Base-by-base conservation (phyloP, 2,797 vertebrate species). In the Sebastolobus alascanus region DNA sequence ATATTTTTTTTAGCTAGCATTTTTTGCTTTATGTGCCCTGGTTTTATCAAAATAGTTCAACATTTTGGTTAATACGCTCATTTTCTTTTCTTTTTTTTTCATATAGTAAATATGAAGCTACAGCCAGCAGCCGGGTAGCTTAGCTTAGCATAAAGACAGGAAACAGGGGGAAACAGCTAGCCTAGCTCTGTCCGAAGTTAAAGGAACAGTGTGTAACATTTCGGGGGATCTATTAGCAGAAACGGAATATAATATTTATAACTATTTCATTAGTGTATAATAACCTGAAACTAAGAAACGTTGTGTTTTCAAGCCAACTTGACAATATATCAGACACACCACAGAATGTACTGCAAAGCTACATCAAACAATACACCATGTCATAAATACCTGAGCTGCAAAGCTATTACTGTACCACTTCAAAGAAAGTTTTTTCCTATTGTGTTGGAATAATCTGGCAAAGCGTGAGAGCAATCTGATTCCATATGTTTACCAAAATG, bases 301-400 rank as follows among this genome's bases (percentile, higher is more conserved):
- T 2, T 50, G 46, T 20, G 46, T 50, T 50, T 50, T 50, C 27
- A 61, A 72, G 33, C 12, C 37, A 69, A 29, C 74, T 7, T 54
- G 55, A 67, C 25, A 40, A 14, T 40, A 58, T 43, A 69, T 75
- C n/a, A 69, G 27, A 68, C 46, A 71, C 46, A 22, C 16, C 37
- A n/a, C 38, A 81, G 55, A 68, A 58, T 55, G 67, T 12, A 20
- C 12, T 18, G 11, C 33, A 59, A 58, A 18, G 18, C 38, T 74
- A 68, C 77, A 73, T 86, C n/a, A 75, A 54, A 86, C 74, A 87
- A 78, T 64, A 75, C 75, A 72, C 12, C 33, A 20, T 73, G 63
- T 70, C 78, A 81, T 27, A 54, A 54, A 12, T 72, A 58, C 37
- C 78, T 43, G 55, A n/a, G 12, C 29, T 68, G 58, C 25, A 74